Base-by-base conservation (phyloP, 2,797 vertebrate species). In the Scyliorhinus canicula region DNA sequence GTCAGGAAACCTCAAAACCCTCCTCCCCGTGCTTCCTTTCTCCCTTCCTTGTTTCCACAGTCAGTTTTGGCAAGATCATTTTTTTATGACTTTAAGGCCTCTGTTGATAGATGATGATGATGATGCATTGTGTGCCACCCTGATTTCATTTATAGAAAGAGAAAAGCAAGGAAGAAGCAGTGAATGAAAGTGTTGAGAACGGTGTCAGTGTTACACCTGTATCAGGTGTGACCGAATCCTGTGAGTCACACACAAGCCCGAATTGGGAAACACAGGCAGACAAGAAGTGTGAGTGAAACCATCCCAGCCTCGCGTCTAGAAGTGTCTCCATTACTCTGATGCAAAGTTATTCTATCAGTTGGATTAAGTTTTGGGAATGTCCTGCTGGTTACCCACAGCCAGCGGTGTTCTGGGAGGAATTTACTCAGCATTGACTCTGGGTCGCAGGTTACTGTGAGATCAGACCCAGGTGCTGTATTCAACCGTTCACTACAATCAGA, bases 101-200 rank as follows among this genome's bases (percentile, higher is more conserved):
- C 26, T 31, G 1, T 31, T 69, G 0, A 69, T 35, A 28, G 71
- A 74, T 74, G 71, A 74, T 74, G 28, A 69, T 79, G 65, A 74
- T 52, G 96, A 97, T 96, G 97, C 93, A 96, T 97, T 97, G 96
- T 96, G 96, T 96, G 91, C 96, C 95, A 95, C 96, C 95, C 0
- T 96, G 96, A 95, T 96, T 96, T 97, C 96, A 97, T 95, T 97
- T 96, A 74, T 97, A 98, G 98, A 98, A 97, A 97, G 98, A 98
- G 97, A 98, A 98, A 97, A 98, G 97, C 96, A 98, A 97, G 96
- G 98, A 98, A 95, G 97, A 97, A 95, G 97, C 97, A 97, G 97
- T 95, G 95, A 60, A 95, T 95, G 96, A 95, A 96, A 97, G 96
- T 96, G 97, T 97, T 96, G 97, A 96, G 96, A 96, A 96, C 93